A percentile compares a stretch with the other conserved stretches of the same genome.
These are phyloP conservation scores for Abrostola tripartita DNA, from an alignment of 2,888 invertebrate species.

Conservation along the genomic window DNA sequence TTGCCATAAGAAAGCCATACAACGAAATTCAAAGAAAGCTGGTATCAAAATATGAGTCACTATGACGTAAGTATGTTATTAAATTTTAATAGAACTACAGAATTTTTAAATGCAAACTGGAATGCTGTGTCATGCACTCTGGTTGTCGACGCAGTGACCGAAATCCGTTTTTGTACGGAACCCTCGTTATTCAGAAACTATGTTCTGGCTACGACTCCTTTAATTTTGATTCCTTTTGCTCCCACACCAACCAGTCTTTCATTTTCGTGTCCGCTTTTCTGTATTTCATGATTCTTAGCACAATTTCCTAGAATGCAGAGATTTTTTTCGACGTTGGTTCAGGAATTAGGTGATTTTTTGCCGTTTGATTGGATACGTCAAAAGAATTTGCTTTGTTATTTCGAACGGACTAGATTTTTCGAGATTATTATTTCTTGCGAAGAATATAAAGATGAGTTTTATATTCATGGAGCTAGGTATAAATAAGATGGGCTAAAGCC, in stretches of 20 bases:
- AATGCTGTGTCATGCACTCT: constrained; percentile 31
- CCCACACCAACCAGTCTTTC: constrained; percentile 24
- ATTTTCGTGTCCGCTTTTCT: constrained; percentile 30
- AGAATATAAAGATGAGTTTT: too few species aligned
- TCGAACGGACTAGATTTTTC: not conserved
- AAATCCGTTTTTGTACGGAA: constrained; percentile 36
- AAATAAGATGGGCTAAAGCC: too few species aligned
- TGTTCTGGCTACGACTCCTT: constrained; percentile 48
- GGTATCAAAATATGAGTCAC: too few species aligned
- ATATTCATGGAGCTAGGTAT: too few species aligned
- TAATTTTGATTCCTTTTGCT: constrained; percentile 47
- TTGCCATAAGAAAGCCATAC: too few species aligned
- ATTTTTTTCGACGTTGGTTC: constrained; percentile 8
- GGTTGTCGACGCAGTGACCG: constrained; percentile 45
- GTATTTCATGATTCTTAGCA: constrained; percentile 25
- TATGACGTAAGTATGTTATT: too few species aligned
- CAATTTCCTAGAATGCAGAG: constrained; percentile 12
- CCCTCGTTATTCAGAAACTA: constrained; percentile 44
- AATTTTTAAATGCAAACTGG: not conserved
- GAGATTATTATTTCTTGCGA: too few species aligned
- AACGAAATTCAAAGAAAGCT: too few species aligned
- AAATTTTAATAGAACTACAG: not conserved
- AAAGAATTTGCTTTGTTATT: constrained; percentile 42
- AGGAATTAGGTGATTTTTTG: constrained; percentile 32
- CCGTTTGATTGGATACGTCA: constrained; percentile 37